Conservation (phyloP, 1,140 invertebrate species). For the Rhopalosiphum maidis region DNA sequence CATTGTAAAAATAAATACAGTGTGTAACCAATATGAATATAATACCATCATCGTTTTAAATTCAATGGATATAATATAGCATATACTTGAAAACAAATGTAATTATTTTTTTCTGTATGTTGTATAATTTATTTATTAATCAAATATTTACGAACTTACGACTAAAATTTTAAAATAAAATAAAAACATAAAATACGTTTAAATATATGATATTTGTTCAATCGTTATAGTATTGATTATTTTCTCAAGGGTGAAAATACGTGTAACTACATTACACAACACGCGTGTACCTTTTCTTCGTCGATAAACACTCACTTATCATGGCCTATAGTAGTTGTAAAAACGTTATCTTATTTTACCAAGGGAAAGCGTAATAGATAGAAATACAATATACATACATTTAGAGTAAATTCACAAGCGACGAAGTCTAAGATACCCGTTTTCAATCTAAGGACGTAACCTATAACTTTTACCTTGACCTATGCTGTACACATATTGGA, state of each 20-base stretch:
- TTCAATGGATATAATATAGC: neutral
- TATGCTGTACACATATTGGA: neutral
- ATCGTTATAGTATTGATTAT: neutral
- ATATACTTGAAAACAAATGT: neutral
- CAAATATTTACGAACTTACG: neutral
- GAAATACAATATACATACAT: neutral
- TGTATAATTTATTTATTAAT: neutral
- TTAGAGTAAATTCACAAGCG: neutral
- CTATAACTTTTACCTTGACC: neutral
- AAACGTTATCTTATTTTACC: neutral
- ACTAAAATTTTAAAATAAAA: neutral
- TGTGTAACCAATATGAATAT: neutral
- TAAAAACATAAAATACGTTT: neutral
- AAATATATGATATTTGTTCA: neutral
- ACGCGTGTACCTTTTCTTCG: neutral
- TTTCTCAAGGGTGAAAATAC: conserved; percentile 29
- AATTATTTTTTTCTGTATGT: neutral
- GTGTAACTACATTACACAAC: neutral
- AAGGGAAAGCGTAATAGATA: neutral
- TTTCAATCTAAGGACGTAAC: neutral
- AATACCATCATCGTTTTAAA: neutral
- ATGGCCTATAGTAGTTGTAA: neutral
- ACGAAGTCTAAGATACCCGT: neutral
- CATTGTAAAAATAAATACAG: neutral
- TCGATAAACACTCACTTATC: neutral